phyloP scores from a whole-genome alignment of 1,140 invertebrate genomes.

The Orius insidiosus region DNA sequence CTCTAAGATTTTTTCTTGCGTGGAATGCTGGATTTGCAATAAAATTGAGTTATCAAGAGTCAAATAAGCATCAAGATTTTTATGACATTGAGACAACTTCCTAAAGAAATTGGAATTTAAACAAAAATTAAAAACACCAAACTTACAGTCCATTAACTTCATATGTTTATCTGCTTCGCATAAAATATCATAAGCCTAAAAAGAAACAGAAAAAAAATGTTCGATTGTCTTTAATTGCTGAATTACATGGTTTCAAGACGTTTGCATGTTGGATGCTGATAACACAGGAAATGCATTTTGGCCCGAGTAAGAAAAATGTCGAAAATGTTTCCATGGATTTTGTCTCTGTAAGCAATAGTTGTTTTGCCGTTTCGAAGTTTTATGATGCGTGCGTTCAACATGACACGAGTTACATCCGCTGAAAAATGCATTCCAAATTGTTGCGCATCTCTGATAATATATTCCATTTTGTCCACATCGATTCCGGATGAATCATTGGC shows the following conservation, averaged over 20 bases:
- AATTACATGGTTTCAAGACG: constrained; percentile 20
- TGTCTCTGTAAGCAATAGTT: constrained; percentile 17
- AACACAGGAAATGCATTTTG: constrained; percentile 19
- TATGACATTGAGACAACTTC: no score
- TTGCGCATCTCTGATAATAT: constrained; percentile 39
- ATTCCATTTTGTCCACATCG: constrained; percentile 60
- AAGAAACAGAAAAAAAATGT: no score
- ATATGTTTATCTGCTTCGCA: no score
- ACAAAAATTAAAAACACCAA: no score
- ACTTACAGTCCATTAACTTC: no score
- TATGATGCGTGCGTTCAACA: constrained; percentile 17
- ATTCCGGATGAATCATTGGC: constrained; percentile 40
- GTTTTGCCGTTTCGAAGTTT: constrained; percentile 5
- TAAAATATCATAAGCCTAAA: no score
- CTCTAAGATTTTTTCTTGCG: no score
- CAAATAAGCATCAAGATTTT: no score
- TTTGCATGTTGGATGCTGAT: constrained; percentile 20
- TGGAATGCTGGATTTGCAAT: no score
- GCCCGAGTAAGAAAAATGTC: constrained; percentile 20
- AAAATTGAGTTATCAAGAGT: no score
- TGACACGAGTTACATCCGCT: constrained; percentile 19
- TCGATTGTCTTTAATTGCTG: no score
- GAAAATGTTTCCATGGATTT: constrained; percentile 17
- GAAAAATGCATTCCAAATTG: constrained; percentile 18
- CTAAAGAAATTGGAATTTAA: no score